Base-by-base conservation (phyloP, 2,113 vertebrate genomes). In the Dolichallabes microphthalmus region DNA sequence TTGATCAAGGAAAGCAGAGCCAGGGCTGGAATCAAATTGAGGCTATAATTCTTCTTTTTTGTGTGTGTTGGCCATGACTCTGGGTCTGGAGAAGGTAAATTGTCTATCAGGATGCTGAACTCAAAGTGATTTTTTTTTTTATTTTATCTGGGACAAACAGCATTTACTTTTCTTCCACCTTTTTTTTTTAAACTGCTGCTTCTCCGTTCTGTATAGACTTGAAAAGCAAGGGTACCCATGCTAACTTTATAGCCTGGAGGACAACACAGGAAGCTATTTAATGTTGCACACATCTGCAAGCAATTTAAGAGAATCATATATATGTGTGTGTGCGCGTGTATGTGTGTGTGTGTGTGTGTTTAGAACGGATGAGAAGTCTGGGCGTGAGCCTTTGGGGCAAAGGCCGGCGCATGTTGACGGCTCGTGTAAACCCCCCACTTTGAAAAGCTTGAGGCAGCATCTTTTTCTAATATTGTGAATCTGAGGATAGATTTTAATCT, bases 401-500 rank as follows among this genome's bases (percentile, higher is more conserved):
- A 90, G 88, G 92, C 88, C 91, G 91, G 39, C 4, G 82, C 82
- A 86, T 85, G 81, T 77, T 87, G 77, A 66, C 63, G 78, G 75
- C 90, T 91, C 89, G 90, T 90, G 90, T 91, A 92, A 92, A 93
- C 91, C 82, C 86, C 88, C 85, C 85, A 82, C 79, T 35, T 71
- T 75, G 90, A 92, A 92, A 88, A 85, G 92, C 94, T 92, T 90
- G 89, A 88, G 90, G 88, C 57, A 90, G 93, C 93, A 92, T 88
- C 84, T 93, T 93, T 92, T 91, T 92, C 86, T 91, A 91, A 93
- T 94, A 94, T 91, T 89, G 88, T 89, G 64, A 91, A 91, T 91
- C 88, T 90, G 91, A 88, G 88, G 90, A 93, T 90, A 88, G 91
- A 93, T 94, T 93, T 92, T 93, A 93, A 93, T 94, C 92, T 90